phyloP scores from a whole-genome alignment of 2,113 vertebrate genomes.

The Penelope pileata region DNA sequence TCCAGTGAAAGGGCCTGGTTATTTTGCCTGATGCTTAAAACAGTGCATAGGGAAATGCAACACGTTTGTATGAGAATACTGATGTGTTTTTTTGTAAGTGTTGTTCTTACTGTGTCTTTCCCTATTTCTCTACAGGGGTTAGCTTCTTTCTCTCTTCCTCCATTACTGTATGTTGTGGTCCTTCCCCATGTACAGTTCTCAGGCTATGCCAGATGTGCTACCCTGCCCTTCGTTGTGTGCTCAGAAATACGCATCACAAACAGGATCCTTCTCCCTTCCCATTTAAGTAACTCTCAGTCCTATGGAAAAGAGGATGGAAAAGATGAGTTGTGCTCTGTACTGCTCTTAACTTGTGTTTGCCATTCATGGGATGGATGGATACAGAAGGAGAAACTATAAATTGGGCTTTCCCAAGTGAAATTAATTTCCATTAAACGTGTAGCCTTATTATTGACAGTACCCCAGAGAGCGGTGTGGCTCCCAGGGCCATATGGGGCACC shows the following conservation, averaged over 20 bases:
- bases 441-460: neutral
- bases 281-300: neutral
- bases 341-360: neutral
- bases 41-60: neutral
- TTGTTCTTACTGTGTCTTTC: neutral
- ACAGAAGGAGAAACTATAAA: neutral
- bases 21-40: neutral
- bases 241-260: neutral
- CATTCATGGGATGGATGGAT: neutral
- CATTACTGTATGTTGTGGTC: neutral
- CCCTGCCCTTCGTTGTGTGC: fast-evolving
- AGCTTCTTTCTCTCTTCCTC: neutral
- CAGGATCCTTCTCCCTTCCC: neutral
- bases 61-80: neutral
- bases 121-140: neutral
- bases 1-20: neutral
- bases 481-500: neutral
- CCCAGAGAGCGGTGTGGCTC: neutral
- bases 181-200: neutral
- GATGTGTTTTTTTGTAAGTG: neutral
- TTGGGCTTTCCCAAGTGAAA: neutral
- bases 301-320: neutral
- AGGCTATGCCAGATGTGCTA: neutral
- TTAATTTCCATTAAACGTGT: neutral
- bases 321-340: neutral